Base-by-base conservation (phyloP, 2,797 vertebrate species). In the Diplodus sargus region DNA sequence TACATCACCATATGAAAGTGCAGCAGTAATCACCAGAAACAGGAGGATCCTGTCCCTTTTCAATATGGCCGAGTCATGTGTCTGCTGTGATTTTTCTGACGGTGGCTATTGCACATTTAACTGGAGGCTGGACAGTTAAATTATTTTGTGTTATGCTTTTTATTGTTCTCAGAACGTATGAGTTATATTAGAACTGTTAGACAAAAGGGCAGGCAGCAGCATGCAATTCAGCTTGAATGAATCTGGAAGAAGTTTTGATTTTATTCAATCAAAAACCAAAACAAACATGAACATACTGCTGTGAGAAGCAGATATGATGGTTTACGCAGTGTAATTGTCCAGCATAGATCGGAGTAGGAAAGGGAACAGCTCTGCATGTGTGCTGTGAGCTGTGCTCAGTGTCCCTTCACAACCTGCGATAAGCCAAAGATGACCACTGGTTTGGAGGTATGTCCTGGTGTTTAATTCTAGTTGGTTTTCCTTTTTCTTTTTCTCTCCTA, bases 401-500 rank as follows among this genome's bases (percentile, higher is more conserved):
- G 23, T 17, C 15, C 8, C 23, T 14, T 16, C 23, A 56, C 23
- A 28, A 17, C 23, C 23, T 56, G 53, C 3, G 15, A 25, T 9
- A 28, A 56, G 53, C 15, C 66, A 69, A 53, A 22, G 54, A 12
- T 48, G 1, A 28, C 34, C 34, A 9, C 11, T 43, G 1, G 3
- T 51, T 42, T 20, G 15, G 18, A 64, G 25, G 1, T 16, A 0
- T 53, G 6, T 49, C 17, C 49, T 42, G 57, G 48, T 56, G 4
- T 58, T 17, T 53, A 16, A 14, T 30, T 6, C 9, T 1, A 8
- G 1, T 16, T n/a, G 1, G 13, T 56, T 20, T 25, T 22, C 11
- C 39, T 0, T 73, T 22, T 23, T 58, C 5, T n/a, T 30, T 5
- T 13, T 17, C 9, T 15, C 20, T 20, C 23, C 20, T 54, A 96